A percentile compares a stretch with the other conserved stretches of the same genome.
These are phyloP conservation scores for Leptinotarsa haldemani DNA, from an alignment of 2,888 invertebrate species.

Conservation along the genomic window DNA sequence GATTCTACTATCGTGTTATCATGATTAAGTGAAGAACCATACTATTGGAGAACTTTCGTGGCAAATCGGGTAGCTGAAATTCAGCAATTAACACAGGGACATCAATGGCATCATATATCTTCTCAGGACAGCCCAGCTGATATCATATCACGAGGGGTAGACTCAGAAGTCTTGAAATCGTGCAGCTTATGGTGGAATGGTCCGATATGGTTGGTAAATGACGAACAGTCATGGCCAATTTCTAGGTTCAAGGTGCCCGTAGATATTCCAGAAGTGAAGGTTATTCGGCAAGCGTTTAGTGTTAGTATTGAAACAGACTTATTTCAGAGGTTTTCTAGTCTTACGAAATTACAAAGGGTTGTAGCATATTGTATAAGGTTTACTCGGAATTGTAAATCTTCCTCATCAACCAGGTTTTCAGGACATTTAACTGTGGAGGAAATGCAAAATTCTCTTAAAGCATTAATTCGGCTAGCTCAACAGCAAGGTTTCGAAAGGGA, in stretches of 20 bases:
- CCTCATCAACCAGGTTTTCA: constrained; percentile 6
- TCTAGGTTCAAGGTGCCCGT: constrained; percentile 7
- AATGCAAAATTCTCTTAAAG: constrained; percentile 5
- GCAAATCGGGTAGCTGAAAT: constrained; percentile 29
- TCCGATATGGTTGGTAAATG: constrained; percentile 2
- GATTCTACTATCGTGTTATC: constrained; percentile 33
- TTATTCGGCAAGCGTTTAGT: neutral
- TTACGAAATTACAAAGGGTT: constrained; percentile 15
- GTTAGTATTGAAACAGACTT: neutral
- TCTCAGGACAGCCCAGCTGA: constrained; percentile 21
- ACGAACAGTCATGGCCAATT: constrained; percentile 2
- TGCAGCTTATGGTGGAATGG: constrained; percentile 3
- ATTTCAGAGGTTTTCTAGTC: constrained; percentile 7
- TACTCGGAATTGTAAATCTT: neutral
- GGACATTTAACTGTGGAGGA: constrained; percentile 18
- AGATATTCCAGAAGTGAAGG: constrained; percentile 1
- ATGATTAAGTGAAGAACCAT: constrained; percentile 14
- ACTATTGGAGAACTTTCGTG: constrained; percentile 28
- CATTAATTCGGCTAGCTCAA: constrained; percentile 27
- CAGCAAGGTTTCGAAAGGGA: constrained; percentile 22
- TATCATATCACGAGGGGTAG: constrained; percentile 24
- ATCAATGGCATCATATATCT: constrained; percentile 20
- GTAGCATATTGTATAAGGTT: constrained; percentile 18
- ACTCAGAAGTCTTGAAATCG: neutral
- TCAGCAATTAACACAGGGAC: constrained; percentile 11